A percentile compares a stretch with the other conserved stretches of the same genome.
Conservation (phyloP, 2,888 invertebrate genomes). For the Dolichopus griseipennis region DNA sequence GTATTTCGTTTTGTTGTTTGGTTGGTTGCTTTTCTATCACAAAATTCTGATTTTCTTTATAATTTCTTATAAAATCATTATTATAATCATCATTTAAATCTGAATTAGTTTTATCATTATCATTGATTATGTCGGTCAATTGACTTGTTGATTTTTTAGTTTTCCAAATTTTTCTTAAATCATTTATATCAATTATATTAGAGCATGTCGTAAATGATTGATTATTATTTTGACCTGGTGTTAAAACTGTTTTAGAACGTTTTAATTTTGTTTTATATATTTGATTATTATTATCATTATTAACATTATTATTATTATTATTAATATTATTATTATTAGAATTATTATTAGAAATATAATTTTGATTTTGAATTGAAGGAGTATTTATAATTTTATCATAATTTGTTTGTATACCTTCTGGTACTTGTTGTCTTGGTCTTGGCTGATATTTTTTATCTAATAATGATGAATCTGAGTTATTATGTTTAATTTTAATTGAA, state of each 20-base stretch:
- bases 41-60: not conserved
- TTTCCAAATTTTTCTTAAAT: constrained; percentile 27
- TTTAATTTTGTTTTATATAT: constrained; percentile 26
- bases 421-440: constrained; percentile 36
- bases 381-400: constrained; percentile 13
- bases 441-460: constrained; percentile 28
- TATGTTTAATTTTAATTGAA: not conserved
- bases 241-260: constrained; percentile 40
- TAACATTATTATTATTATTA: no score
- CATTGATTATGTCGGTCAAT: not conserved
- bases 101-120: not conserved
- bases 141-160: constrained; percentile 20
- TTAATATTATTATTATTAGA: not conserved
- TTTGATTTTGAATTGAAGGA: not conserved
- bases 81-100: not conserved
- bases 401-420: constrained; percentile 23
- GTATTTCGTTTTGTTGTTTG: not conserved
- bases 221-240: constrained; percentile 25
- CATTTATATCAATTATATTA: constrained; percentile 29
- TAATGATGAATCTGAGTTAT: not conserved
- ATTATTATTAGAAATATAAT: no score
- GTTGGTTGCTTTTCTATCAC: constrained; percentile 15
- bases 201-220: constrained; percentile 21
- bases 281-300: not conserved
- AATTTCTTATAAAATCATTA: not conserved